Conservation (phyloP, 2,113 vertebrate genomes). For the Antennarius striatus region DNA sequence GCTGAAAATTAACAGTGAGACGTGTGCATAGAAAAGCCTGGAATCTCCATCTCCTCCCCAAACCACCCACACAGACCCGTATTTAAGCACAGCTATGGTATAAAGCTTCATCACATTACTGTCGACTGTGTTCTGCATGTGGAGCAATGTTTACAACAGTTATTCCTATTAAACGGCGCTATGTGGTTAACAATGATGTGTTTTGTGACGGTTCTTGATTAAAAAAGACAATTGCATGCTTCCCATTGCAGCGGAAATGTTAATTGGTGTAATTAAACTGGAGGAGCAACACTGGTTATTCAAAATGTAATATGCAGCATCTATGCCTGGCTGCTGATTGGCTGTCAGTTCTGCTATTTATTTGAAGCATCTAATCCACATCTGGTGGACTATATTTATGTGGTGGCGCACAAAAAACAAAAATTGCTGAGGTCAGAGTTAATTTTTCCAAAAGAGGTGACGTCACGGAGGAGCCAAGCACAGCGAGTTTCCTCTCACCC, state of each 20-base stretch:
- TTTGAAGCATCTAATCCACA: not conserved
- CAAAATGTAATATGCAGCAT: not conserved
- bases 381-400: not conserved
- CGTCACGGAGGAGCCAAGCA: not conserved
- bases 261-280: too few species aligned
- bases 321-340: not conserved
- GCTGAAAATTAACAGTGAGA: constrained; percentile 42
- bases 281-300: not conserved
- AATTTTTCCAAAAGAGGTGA: constrained; percentile 21
- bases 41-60: constrained; percentile 40
- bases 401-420: not conserved
- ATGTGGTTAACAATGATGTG: not conserved
- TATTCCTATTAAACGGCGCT: constrained; percentile 4
- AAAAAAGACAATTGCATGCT: not conserved
- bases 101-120: not conserved
- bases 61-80: constrained; percentile 33
- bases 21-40: constrained; percentile 33
- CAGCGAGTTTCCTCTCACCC: constrained; percentile 16
- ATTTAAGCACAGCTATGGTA: constrained; percentile 24
- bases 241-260: too few species aligned
- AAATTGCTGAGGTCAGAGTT: constrained; percentile 10
- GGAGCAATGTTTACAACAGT: not conserved
- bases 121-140: not conserved
- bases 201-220: not conserved
- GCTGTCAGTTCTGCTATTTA: not conserved